Percentiles rank a stretch among this genome's conserved stretches.
These are phyloP conservation scores for Protosalanx chinensis DNA, from an alignment of 2,797 vertebrate genomes.

Conservation along the genomic window DNA sequence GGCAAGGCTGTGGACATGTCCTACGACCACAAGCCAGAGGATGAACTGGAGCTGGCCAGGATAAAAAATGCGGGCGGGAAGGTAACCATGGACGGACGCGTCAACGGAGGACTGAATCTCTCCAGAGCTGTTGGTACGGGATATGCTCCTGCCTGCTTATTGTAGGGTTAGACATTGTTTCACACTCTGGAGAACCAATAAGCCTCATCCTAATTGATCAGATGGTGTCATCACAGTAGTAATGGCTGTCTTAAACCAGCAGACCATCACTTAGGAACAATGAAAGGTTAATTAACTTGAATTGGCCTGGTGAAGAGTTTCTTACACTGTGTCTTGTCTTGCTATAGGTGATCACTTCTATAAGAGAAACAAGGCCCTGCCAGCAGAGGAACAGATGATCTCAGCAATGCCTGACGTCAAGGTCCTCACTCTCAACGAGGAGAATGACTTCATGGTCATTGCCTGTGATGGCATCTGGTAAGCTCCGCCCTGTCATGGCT, in stretches of 20 bases:
- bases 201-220: no score
- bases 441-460: constrained; percentile 98
- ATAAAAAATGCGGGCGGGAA: constrained; percentile 98
- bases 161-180: background rate
- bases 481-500: background rate
- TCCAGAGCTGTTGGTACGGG: constrained; percentile 91
- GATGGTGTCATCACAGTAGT: background rate
- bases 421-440: constrained; percentile 89
- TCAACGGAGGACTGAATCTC: constrained; percentile 96
- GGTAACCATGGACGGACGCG: constrained; percentile 96
- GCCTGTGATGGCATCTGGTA: constrained; percentile 98
- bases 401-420: constrained; percentile 95
- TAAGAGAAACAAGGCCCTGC: constrained; percentile 92
- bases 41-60: constrained; percentile 91
- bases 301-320: background rate
- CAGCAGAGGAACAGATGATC: constrained; percentile 98
- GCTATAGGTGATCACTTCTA: constrained; percentile 98
- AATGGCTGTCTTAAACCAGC: background rate
- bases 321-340: background rate
- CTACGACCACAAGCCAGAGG: constrained; percentile 97
- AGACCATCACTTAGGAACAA: background rate
- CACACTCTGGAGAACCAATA: no score
- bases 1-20: constrained; percentile 97
- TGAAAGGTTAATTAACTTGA: background rate
- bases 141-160: background rate